Evolutionary conservation across 2,888 invertebrate species (phyloP), one percentile per base, ranked within the genome.

Genomic region (Bedellia somnulentella): DNA sequence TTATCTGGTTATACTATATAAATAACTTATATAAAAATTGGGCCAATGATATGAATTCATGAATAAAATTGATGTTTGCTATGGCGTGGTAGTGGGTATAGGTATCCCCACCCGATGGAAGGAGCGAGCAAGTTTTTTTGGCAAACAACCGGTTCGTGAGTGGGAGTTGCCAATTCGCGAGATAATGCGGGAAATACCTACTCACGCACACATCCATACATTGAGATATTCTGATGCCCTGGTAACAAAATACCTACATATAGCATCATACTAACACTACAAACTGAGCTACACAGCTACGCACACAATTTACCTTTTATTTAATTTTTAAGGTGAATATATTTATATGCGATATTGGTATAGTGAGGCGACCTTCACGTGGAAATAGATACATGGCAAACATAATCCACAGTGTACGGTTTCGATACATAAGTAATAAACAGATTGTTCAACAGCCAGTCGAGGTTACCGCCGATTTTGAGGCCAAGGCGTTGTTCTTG

Each of bases 401-500:
- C 36, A 35, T 32, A 32, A 26, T 37, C 32, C 17, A 34, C 30
- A 37, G n/a, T n/a, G n/a, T 33, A 29, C 30, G 15, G 27, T 15
- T 17, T 17, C 27, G 17, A 17, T 27, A 27, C 12, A 17, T 27
- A 27, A 21, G 21, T 21, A 3, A 21, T 21, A 21, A 59, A 64
- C 57, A 59, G 57, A 57, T 57, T 55, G 57, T 62, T 57, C 35
- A 61, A 57, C 56, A 57, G 44, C 40, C 47, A 46, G 44, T 34
- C 63, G 64, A 68, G 67, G 70, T 55, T 61, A 57, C 45, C 10
- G 31, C 44, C 48, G 51, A 52, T 57, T 67, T 70, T 70, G 61
- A 51, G 70, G 71, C 68, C 73, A 71, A 71, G 73, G 73, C 49
- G 56, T 52, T 42, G 46, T 49, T 56, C 59, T 66, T 62, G 66